Conservation (phyloP, 2,113 vertebrate genomes). For the Cathartes aura region DNA sequence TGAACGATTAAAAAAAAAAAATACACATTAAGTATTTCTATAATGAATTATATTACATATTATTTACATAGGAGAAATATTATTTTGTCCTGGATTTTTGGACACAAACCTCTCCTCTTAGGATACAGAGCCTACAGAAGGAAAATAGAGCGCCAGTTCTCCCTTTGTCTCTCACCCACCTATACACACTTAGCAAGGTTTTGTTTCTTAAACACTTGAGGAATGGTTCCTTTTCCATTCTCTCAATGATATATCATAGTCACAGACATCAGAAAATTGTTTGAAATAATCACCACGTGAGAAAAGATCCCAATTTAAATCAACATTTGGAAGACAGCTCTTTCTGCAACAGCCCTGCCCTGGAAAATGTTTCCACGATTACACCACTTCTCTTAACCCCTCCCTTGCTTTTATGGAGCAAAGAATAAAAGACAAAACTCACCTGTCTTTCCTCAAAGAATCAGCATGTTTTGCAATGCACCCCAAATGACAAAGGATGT, state of each 20-base stretch:
- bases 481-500: not conserved
- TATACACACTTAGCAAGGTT: not conserved
- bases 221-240: not conserved
- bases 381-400: not conserved
- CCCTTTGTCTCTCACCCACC: not conserved
- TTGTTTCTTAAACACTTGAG: not conserved
- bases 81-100: not conserved
- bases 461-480: not conserved
- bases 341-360: not conserved
- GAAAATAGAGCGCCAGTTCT: not conserved
- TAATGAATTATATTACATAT: not conserved
- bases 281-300: accelerated
- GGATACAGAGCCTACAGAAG: not conserved
- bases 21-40: accelerated
- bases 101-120: not conserved
- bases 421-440: not conserved
- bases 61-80: not conserved
- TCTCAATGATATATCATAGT: not conserved
- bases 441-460: not conserved
- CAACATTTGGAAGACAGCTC: not conserved
- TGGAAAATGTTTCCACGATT: not conserved
- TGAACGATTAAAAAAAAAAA: not conserved
- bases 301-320: not conserved
- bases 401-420: not conserved
- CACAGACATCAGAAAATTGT: not conserved